Percentiles rank a stretch among this genome's conserved stretches.
phyloP scores from a whole-genome alignment of 2,888 invertebrate species.

The Eurytoma adleriae region DNA sequence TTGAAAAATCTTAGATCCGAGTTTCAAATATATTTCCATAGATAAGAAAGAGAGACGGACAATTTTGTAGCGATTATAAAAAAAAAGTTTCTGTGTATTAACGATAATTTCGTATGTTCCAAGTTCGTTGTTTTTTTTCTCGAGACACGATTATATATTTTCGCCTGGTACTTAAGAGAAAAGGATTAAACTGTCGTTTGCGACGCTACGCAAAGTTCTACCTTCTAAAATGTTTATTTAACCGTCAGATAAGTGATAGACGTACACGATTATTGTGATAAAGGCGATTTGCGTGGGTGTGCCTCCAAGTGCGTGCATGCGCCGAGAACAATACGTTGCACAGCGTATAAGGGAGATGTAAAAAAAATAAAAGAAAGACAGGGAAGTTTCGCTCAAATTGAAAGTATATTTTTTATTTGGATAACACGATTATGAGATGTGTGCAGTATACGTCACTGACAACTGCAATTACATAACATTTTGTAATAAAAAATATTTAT shows the following conservation, averaged over 20 bases:
- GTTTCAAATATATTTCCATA: constrained; percentile 22
- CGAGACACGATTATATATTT: constrained; percentile 3
- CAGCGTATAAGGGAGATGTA: too few relatives aligned
- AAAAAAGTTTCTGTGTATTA: neutral
- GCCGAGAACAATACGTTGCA: neutral
- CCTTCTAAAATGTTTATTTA: constrained; percentile 23
- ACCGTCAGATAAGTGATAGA: constrained; percentile 37
- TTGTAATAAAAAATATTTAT: constrained; percentile 52
- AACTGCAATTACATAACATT: constrained; percentile 26
- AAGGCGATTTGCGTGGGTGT: constrained; percentile 38
- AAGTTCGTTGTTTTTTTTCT: neutral
- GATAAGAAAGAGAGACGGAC: neutral
- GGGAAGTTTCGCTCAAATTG: constrained; percentile 30
- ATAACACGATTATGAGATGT: constrained; percentile 37
- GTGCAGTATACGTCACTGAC: constrained; percentile 17
- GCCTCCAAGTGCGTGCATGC: constrained; percentile 20
- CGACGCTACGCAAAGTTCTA: constrained; percentile 16
- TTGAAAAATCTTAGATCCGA: constrained; percentile 14
- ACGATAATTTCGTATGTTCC: neutral
- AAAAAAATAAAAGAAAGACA: constrained; percentile 6
- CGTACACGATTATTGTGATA: constrained; percentile 51
- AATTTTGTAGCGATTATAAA: neutral
- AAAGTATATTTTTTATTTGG: constrained; percentile 50
- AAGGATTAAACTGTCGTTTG: neutral
- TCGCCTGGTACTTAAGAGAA: constrained; percentile 31